These are phyloP conservation scores for Carassius auratus DNA, from an alignment of 2,113 vertebrate genomes.

Conservation along the genomic window DNA sequence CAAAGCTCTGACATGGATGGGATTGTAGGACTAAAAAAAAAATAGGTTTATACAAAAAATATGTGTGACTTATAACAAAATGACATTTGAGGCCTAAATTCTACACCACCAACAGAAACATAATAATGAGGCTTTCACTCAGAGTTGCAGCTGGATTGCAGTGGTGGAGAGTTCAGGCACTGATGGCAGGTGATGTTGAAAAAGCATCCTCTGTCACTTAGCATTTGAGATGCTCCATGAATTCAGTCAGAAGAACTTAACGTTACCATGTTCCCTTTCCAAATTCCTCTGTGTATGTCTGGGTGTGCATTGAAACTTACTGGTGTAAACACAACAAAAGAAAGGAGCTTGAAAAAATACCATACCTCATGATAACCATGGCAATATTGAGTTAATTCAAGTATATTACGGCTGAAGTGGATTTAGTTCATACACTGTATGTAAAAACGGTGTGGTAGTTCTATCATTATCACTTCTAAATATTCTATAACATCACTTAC, in stretches of 20 bases:
- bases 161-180: constrained; percentile 54
- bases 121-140: constrained; percentile 41
- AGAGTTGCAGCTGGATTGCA: constrained; percentile 55
- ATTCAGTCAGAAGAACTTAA: constrained; percentile 73
- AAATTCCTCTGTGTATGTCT: constrained; percentile 34
- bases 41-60: no score
- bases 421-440: neutral
- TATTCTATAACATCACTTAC: no score
- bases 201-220: constrained; percentile 70
- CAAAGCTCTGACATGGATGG: neutral
- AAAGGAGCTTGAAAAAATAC: neutral
- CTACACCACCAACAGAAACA: constrained; percentile 18
- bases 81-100: constrained; percentile 48
- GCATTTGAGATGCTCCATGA: constrained; percentile 70
- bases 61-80: constrained; percentile 58
- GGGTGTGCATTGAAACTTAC: constrained; percentile 4
- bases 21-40: no score
- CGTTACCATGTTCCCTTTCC: constrained; percentile 57
- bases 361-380: neutral
- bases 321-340: neutral
- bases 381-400: neutral
- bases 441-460: no score
- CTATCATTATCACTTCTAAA: no score
- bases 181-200: constrained; percentile 72
- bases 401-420: neutral